Evolutionary conservation across 2,888 invertebrate genomes (phyloP).

Genomic region (Leucania comma): DNA sequence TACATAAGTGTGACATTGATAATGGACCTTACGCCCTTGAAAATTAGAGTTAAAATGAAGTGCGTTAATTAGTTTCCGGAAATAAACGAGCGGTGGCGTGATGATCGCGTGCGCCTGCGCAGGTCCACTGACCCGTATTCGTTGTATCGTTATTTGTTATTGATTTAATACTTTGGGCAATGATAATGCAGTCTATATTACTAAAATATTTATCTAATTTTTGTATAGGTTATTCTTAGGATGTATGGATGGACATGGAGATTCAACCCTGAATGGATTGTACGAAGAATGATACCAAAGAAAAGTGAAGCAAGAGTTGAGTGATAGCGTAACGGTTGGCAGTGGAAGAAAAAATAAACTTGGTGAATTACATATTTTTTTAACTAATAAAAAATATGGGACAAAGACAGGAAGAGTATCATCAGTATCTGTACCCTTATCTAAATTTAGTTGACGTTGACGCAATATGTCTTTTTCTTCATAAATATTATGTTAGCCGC

Average conservation of each 20-base stretch:
- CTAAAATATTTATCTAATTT: not conserved
- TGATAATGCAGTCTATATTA: constrained; percentile 40
- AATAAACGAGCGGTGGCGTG: constrained; percentile 83
- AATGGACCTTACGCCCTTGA: constrained; percentile 64
- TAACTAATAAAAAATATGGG: not conserved
- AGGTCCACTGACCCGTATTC: constrained; percentile 84
- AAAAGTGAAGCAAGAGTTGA: not conserved
- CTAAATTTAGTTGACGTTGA: not conserved
- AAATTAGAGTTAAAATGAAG: constrained; percentile 69
- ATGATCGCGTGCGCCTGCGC: constrained; percentile 80
- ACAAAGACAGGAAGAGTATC: not conserved
- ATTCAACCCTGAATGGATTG: not conserved
- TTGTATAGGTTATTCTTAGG: not conserved
- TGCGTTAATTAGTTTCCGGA: constrained; percentile 67
- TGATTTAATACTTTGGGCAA: constrained; percentile 31
- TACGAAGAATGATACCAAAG: not conserved
- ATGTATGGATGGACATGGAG: not conserved
- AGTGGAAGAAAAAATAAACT: not conserved
- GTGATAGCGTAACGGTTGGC: not conserved
- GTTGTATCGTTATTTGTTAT: constrained; percentile 57
- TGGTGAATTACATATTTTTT: not conserved
- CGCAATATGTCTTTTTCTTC: too few relatives aligned
- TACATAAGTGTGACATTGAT: constrained; percentile 38
- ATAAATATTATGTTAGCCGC: too few relatives aligned
- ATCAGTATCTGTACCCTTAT: not conserved